Percentiles rank a stretch among this genome's conserved stretches.
These are phyloP conservation scores for Horisme vitalbata DNA, from an alignment of 2,888 invertebrate species.

Conservation along the genomic window DNA sequence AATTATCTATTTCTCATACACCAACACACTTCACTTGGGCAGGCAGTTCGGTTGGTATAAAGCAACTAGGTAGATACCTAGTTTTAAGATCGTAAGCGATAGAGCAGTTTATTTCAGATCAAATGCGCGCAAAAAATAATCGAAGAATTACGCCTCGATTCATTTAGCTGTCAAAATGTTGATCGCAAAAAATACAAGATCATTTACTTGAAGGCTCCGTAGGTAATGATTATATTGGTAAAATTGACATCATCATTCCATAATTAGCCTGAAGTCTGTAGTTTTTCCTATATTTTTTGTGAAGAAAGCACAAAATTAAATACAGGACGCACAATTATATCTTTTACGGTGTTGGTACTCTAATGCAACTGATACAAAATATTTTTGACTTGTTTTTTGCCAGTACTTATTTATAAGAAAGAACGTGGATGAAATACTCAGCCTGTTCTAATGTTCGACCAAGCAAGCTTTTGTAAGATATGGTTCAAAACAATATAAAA, in stretches of 20 bases:
- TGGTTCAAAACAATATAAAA: too few species aligned
- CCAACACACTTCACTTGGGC: too few species aligned
- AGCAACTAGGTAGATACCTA: too few species aligned
- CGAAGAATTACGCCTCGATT: background rate
- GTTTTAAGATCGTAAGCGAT: too few species aligned
- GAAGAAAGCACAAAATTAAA: constrained; percentile 15
- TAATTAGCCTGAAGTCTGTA: constrained; percentile 34
- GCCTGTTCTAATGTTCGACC: too few species aligned
- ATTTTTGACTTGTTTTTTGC: background rate
- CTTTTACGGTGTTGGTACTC: constrained; percentile 6
- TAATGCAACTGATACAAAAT: constrained; percentile 3
- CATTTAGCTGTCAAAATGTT: constrained; percentile 12
- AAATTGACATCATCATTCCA: constrained; percentile 46
- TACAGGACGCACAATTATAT: constrained; percentile 29
- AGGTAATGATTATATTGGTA: constrained; percentile 1
- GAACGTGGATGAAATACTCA: too few species aligned
- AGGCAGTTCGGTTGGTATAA: too few species aligned
- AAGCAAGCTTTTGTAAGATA: too few species aligned
- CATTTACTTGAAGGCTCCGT: background rate
- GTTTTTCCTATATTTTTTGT: constrained; percentile 30
- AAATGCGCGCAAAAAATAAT: constrained; percentile 1
- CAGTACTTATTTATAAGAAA: too few species aligned
- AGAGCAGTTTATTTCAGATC: too few species aligned
- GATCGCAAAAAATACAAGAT: constrained; percentile 5
- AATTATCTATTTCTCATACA: too few species aligned